Percentiles rank a stretch among this genome's conserved stretches.
phyloP scores from a whole-genome alignment of 1,140 invertebrate species.

The Drosophila ercepeae region DNA sequence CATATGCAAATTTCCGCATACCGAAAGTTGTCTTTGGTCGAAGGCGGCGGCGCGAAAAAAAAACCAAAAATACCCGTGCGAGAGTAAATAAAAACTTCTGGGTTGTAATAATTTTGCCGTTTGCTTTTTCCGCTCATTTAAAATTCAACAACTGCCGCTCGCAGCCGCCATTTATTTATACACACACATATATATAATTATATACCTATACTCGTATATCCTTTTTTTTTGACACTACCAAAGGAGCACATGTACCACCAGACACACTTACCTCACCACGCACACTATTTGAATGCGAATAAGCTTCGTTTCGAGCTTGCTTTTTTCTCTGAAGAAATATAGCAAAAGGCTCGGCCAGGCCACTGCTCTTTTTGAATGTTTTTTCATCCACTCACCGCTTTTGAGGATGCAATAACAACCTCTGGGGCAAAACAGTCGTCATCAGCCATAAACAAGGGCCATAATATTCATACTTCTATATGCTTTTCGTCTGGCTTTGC shows the following conservation, averaged over 20 bases:
- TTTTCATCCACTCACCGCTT: background rate
- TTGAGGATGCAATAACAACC: slow-evolving; percentile 22
- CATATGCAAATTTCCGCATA: slow-evolving; percentile 63
- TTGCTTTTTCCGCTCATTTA: slow-evolving; percentile 77
- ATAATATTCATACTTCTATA: slow-evolving; percentile 40
- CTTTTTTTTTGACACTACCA: slow-evolving; percentile 3
- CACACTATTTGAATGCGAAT: slow-evolving; percentile 73
- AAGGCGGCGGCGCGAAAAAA: slow-evolving; percentile 23
- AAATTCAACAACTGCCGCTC: slow-evolving; percentile 78
- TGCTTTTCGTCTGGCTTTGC: slow-evolving; percentile 31
- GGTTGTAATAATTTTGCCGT: slow-evolving; percentile 77
- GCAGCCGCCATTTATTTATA: slow-evolving; percentile 58
- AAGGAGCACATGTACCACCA: background rate
- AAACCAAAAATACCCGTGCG: slow-evolving; percentile 6
- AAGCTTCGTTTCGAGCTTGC: slow-evolving; percentile 67
- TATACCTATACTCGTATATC: background rate
- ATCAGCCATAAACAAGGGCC: slow-evolving; percentile 43
- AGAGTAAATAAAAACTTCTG: slow-evolving; percentile 54
- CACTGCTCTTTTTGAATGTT: background rate
- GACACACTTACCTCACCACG: background rate
- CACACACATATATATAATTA: slow-evolving; percentile 14
- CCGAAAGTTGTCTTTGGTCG: slow-evolving; percentile 71
- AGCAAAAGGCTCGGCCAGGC: slow-evolving; percentile 14
- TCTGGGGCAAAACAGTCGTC: slow-evolving; percentile 6
- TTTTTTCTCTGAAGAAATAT: slow-evolving; percentile 27